Percentiles rank a stretch among this genome's conserved stretches.
These are phyloP conservation scores for Pogonomyrmex barbatus DNA, from an alignment of 1,140 invertebrate genomes.

Conservation along the genomic window DNA sequence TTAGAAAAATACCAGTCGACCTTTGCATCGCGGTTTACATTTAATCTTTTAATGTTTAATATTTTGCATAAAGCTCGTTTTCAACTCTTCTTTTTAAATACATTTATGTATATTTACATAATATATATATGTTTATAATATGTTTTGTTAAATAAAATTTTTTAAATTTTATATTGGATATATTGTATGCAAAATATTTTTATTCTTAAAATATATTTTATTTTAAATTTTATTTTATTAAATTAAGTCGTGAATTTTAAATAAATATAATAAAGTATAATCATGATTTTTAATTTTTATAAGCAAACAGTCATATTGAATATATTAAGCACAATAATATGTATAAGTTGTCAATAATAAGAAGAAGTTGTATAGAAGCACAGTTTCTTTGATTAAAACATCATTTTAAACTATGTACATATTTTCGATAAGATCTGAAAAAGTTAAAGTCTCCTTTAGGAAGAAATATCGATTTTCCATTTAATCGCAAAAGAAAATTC, in stretches of 20 bases:
- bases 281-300: not conserved
- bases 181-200: not conserved
- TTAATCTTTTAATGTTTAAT: constrained; percentile 3
- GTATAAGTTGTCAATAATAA: not conserved
- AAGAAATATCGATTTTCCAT: constrained; percentile 18
- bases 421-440: constrained; percentile 13
- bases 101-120: not conserved
- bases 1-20: not conserved
- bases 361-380: not conserved
- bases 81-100: not conserved
- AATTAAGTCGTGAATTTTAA: not conserved
- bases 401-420: not conserved
- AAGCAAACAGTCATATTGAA: not conserved
- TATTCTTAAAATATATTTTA: not conserved
- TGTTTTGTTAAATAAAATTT: not conserved
- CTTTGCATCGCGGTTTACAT: not conserved
- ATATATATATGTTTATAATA: not conserved
- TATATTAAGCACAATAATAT: not conserved
- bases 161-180: not conserved
- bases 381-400: not conserved
- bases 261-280: constrained; percentile 10
- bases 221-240: not conserved
- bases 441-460: not conserved
- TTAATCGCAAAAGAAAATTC: constrained; percentile 21
- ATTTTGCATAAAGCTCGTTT: not conserved